Conservation (phyloP, 2,888 invertebrate genomes). For the Pyrgus malvae region DNA sequence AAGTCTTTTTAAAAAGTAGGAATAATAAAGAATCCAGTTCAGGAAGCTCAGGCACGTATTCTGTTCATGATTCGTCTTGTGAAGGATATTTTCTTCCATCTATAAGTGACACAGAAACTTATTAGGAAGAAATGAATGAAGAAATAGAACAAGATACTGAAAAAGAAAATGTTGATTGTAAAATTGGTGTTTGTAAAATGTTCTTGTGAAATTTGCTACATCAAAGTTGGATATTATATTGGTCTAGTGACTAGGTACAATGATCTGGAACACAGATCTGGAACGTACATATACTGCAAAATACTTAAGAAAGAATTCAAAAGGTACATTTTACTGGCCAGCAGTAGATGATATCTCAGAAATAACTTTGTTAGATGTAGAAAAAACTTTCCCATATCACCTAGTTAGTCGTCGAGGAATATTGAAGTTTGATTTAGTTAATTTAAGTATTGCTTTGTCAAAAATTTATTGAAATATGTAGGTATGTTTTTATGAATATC, state of each 20-base stretch:
- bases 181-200: neutral
- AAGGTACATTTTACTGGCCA: neutral
- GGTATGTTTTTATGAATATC: too few species aligned
- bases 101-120: slow-evolving; percentile 29
- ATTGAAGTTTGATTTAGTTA: too few species aligned
- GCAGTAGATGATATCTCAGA: neutral
- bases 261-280: too few species aligned
- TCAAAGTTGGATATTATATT: slow-evolving; percentile 1
- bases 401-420: too few species aligned
- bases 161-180: neutral
- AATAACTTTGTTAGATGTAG: neutral
- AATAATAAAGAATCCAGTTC: slow-evolving; percentile 5
- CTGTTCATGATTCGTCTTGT: slow-evolving; percentile 28
- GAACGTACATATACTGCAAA: neutral
- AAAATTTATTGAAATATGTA: too few species aligned
- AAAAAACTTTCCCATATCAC: neutral
- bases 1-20: neutral
- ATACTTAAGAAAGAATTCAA: neutral
- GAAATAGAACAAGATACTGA: neutral
- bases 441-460: too few species aligned
- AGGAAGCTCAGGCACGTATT: slow-evolving; percentile 27
- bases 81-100: slow-evolving; percentile 28
- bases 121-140: slow-evolving; percentile 1
- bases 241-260: neutral
- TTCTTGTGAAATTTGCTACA: neutral